Base-by-base conservation (phyloP, 2,113 vertebrate species). In the Eonycteris spelaea region DNA sequence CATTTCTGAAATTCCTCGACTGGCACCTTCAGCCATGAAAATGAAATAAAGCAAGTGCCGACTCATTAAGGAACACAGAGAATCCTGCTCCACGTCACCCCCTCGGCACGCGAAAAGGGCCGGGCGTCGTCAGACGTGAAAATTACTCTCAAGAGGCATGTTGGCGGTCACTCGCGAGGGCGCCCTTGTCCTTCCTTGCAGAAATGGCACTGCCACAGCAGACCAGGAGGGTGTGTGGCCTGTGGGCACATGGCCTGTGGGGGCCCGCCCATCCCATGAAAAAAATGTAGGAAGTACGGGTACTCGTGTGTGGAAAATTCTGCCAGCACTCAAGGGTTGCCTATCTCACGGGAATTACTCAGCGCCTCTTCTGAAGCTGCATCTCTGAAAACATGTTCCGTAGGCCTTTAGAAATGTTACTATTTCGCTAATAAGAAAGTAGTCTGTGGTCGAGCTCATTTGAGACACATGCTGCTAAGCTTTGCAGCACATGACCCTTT, bases 1-100 rank as follows among this genome's bases (percentile, higher is more conserved):
- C 93, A 95, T 96, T 97, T 98, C 93, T 98, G 70, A 97, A 97
- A 94, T 74, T 15, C n/a, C 90, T 93, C 97, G 95, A 98, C 95
- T 97, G 97, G 97, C 93, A 97, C 51, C 88, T 88, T 86, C 96
- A 96, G 94, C 77, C 94, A 96, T 97, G 98, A 97, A 98, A 97
- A 89, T 40, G 57, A 78, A 75, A 53, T 51, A 15, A 96, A 95
- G 93, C 86, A 85, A 96, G 89, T 88, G 96, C 94, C 97, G 48
- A 73, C 87, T 97, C 97, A 67, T 77, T 83, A 74, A 94, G 86
- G 83, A 98, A 96, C 61, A 61, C 63, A 94, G 93, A 97, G 79
- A 97, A 91, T 53, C 43, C 89, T 96, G 82, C 67, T 92, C 38
- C 90, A 12, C 45, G 77, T 95, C 82, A 33, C 90, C 86, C 57